Percentiles rank a stretch among this genome's conserved stretches.
Conservation (phyloP, 2,797 vertebrate species). For the Macropodus opercularis region DNA sequence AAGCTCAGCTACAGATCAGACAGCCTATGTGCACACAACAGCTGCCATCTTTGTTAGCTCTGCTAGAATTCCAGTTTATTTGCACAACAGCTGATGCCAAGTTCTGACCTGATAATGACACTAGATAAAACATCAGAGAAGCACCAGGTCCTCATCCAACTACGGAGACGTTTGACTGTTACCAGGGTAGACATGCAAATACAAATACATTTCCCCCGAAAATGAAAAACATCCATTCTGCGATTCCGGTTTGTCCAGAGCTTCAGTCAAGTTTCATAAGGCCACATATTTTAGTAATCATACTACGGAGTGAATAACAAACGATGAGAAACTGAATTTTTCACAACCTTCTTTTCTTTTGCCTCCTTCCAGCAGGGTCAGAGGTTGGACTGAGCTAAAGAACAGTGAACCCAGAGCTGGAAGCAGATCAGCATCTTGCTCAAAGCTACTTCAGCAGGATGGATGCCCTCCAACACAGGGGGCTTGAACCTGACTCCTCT, state of each 20-base stretch:
- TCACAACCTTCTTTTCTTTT: slow-evolving; percentile 25
- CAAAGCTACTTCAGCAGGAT: slow-evolving; percentile 41
- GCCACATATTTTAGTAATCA: slow-evolving; percentile 35
- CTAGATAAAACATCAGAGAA: background rate
- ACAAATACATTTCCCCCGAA: background rate
- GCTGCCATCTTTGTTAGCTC: too few relatives aligned
- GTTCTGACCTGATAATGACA: background rate
- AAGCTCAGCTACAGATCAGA: too few relatives aligned
- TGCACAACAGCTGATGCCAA: background rate
- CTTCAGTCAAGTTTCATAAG: slow-evolving; percentile 28
- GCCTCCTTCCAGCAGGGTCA: slow-evolving; percentile 30
- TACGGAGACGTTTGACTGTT: background rate
- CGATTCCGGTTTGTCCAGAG: slow-evolving; percentile 25
- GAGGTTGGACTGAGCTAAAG: slow-evolving; percentile 31
- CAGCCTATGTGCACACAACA: too few relatives aligned
- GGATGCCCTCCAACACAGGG: slow-evolving; percentile 28
- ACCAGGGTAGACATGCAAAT: slow-evolving; percentile 8
- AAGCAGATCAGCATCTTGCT: slow-evolving; percentile 36
- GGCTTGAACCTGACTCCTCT: slow-evolving; percentile 27
- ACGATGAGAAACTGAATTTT: slow-evolving; percentile 38
- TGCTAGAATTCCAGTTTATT: too few relatives aligned
- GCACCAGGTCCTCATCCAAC: background rate
- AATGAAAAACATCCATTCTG: background rate
- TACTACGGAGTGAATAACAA: slow-evolving; percentile 20
- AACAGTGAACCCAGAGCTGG: slow-evolving; percentile 37